Percentiles rank a stretch among this genome's conserved stretches.
Conservation (phyloP, 1,140 invertebrate genomes). For the Venturia canescens region DNA sequence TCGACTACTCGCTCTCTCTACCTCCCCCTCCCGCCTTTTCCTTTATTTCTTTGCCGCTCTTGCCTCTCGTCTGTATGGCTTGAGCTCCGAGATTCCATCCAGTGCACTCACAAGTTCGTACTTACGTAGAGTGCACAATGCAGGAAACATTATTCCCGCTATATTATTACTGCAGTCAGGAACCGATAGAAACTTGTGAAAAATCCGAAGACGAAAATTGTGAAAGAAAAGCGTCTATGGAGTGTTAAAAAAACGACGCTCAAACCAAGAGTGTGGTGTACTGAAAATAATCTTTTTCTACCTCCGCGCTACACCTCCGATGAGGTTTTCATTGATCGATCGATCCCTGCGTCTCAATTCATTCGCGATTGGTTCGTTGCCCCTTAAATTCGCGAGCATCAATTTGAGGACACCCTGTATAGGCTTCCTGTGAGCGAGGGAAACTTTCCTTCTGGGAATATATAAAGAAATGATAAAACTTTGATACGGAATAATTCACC, state of each 20-base stretch:
- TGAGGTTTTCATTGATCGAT: background rate
- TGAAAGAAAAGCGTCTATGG: no score
- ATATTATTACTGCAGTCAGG: constrained; percentile 8
- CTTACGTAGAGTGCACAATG: background rate
- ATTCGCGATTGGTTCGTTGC: no score
- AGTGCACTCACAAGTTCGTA: background rate
- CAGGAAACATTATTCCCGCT: constrained; percentile 1
- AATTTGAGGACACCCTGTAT: no score
- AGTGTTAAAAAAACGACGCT: no score
- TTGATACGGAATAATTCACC: constrained; percentile 6
- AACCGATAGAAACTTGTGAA: background rate
- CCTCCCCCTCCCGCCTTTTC: background rate
- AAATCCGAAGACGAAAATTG: background rate
- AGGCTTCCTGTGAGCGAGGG: no score
- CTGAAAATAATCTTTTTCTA: no score
- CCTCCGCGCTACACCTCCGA: no score
- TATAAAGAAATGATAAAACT: background rate
- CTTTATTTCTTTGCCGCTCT: no score
- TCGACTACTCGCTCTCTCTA: background rate
- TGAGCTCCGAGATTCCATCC: background rate
- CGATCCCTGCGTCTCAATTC: no score
- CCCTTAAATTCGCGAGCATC: no score
- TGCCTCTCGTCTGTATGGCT: background rate
- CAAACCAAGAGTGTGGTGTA: no score
- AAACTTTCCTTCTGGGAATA: no score